A percentile compares a stretch with the other conserved stretches of the same genome.
Conservation (phyloP, 2,888 invertebrate genomes). For the Scaptomyza caliginosa region DNA sequence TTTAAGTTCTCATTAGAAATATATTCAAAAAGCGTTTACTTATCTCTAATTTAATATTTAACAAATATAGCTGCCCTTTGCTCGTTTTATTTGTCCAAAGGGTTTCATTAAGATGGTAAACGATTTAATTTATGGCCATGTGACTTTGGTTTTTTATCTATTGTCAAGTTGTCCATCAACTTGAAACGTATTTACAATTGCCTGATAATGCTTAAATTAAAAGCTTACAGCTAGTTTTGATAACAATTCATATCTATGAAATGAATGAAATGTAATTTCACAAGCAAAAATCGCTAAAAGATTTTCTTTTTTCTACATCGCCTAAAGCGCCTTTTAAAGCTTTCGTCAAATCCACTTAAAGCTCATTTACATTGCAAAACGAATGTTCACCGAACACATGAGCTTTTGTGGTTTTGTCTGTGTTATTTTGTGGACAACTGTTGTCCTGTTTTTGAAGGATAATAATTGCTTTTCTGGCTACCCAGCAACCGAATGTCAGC, state of each 20-base stretch:
- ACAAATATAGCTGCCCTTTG: conserved; percentile 16
- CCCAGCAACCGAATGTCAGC: conserved; percentile 49
- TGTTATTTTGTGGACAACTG: conserved; percentile 42
- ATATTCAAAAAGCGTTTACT: conserved; percentile 27
- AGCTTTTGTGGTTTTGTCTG: conserved; percentile 27
- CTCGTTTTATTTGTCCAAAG: neutral
- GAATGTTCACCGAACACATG: conserved; percentile 13
- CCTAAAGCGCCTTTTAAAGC: neutral
- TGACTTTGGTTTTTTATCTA: conserved; percentile 17
- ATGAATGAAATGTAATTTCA: too few species aligned
- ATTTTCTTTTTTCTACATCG: too few species aligned
- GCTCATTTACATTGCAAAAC: conserved; percentile 7
- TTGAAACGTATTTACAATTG: conserved; percentile 9
- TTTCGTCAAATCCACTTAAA: neutral
- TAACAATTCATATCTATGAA: conserved; percentile 37
- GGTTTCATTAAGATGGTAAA: conserved; percentile 27
- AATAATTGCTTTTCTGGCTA: conserved; percentile 64
- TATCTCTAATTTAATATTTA: conserved; percentile 24
- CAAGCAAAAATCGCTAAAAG: too few species aligned
- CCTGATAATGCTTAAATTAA: conserved; percentile 4
- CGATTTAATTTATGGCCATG: conserved; percentile 7
- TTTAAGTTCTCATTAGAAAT: conserved; percentile 18
- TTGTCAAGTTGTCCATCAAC: conserved; percentile 23
- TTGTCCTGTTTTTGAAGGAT: conserved; percentile 60
- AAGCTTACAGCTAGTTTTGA: conserved; percentile 10